Evolutionary conservation across 2,113 vertebrate genomes (phyloP), one percentile per base, ranked within the genome.

Genomic region (Cyprinodon brontotheroides): DNA sequence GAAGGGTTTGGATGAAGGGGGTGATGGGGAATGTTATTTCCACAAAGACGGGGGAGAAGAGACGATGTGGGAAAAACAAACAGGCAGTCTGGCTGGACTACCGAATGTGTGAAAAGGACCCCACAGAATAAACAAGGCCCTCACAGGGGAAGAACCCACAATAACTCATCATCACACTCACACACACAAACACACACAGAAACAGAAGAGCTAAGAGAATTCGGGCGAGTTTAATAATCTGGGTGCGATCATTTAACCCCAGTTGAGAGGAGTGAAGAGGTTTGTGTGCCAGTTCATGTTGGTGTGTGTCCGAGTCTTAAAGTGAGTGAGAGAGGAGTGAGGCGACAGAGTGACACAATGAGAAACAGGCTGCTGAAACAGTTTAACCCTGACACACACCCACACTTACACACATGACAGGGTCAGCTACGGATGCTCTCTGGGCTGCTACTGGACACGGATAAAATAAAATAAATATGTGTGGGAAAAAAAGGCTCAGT

Each of bases 51-150:
- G 93, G 93, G 94, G 91, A 94, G 95, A 96, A 83, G 89, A 91
- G 92, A 88, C 87, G 95, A 98, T 98, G 97, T 99, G 98, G 97
- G 98, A 98, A 99, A 98, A 98, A 98, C 96, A 98, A 98, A 99
- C 97, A 98, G 94, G 95, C 92, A 92, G 89, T 92, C 94, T 89
- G 93, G 89, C 91, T 8, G 87, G 86, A 81, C 94, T 93, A 94
- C 93, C 92, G 96, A 96, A 97, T 96, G 94, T 89, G 91, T 95
- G 95, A 96, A 96, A 95, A 94, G 91, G 90, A 93, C 92, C 92
- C 90, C 91, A 90, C 89, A 89, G 91, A 89, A 90, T 92, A 92
- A 93, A 93, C 91, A 93, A 94, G 89, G 88, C 85, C 88, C 91
- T 92, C 89, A 89, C 86, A 92, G 86, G 79, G 86, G 82, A 91